Evolutionary conservation across 2,113 vertebrate genomes (phyloP).

Genomic region (Oreochromis niloticus): DNA sequence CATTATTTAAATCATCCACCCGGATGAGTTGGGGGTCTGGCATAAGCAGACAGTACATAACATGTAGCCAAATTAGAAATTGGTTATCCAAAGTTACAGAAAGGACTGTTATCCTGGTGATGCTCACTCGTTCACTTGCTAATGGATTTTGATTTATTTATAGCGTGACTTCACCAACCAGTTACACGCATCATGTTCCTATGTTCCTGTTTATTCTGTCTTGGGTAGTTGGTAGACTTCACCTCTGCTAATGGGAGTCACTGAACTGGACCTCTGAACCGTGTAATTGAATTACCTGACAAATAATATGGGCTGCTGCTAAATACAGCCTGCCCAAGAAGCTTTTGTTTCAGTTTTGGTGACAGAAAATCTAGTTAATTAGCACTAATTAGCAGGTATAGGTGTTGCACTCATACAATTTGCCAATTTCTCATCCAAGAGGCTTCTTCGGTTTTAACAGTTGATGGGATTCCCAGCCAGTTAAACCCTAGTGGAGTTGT

Average conservation of each 20-base stretch:
- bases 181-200: not conserved
- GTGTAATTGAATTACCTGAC: not conserved
- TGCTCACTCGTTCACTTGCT: not conserved
- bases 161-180: not conserved
- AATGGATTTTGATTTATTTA: not conserved
- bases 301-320: not conserved
- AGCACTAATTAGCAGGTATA: not conserved
- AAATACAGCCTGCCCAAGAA: rapidly evolving
- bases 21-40: not conserved
- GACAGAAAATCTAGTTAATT: not conserved
- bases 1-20: rapidly evolving
- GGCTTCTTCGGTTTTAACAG: not conserved
- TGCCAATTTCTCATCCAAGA: not conserved
- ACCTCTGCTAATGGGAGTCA: not conserved
- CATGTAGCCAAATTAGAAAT: not conserved
- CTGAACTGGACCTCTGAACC: not conserved
- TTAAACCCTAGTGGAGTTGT: not conserved
- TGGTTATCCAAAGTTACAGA: rapidly evolving
- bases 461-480: not conserved
- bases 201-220: not conserved
- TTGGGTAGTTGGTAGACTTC: not conserved
- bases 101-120: not conserved
- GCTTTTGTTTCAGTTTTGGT: not conserved
- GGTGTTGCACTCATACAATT: not conserved
- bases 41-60: not conserved